phyloP scores from a whole-genome alignment of 2,113 vertebrate species.

The Calyptomena viridis region DNA sequence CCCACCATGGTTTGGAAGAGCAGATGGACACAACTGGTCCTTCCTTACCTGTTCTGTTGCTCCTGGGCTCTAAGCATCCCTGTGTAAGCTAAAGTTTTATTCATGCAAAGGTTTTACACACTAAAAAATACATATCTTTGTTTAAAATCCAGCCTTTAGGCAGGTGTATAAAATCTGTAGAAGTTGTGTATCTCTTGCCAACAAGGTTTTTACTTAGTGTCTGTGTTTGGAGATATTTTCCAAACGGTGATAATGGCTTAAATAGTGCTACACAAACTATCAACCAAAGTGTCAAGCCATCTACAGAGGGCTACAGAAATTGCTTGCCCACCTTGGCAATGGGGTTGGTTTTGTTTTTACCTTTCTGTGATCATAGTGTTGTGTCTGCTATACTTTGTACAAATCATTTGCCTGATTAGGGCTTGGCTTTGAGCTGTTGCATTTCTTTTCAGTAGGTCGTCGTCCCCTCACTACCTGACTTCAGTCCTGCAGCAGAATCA shows the following conservation, averaged over 20 bases:
- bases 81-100: neutral
- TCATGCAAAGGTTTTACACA: neutral
- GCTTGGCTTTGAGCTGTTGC: conserved; percentile 12
- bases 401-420: neutral
- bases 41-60: neutral
- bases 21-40: neutral
- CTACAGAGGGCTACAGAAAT: neutral
- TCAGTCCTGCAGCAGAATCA: conserved; percentile 83
- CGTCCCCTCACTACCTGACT: conserved; percentile 88
- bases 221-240: neutral
- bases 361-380: neutral
- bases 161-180: neutral
- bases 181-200: neutral
- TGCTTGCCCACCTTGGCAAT: neutral
- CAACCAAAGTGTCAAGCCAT: neutral
- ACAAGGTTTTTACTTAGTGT: neutral
- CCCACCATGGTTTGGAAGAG: neutral
- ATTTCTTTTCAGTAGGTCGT: conserved; percentile 84
- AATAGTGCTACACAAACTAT: neutral
- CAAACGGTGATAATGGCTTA: neutral
- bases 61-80: neutral
- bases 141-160: neutral
- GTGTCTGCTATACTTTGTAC: neutral
- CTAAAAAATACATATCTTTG: neutral
- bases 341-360: neutral